A percentile compares a stretch with the other conserved stretches of the same genome.
Conservation (phyloP, 2,888 invertebrate genomes). For the Biston stratarius region DNA sequence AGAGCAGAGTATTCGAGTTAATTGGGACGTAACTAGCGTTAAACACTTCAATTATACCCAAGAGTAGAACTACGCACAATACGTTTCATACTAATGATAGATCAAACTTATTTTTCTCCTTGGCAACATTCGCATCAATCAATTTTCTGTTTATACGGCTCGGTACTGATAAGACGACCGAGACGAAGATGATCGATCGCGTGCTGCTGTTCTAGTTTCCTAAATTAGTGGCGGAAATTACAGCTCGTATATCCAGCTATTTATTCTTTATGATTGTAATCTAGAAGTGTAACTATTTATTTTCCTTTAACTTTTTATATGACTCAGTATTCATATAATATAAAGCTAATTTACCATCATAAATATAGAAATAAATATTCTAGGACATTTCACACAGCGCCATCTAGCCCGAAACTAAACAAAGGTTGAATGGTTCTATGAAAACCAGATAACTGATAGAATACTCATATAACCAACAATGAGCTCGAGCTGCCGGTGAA, state of each 20-base stretch:
- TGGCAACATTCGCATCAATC: constrained; percentile 36
- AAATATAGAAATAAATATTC: too few relatives aligned
- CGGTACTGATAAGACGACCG: constrained; percentile 26
- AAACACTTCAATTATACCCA: constrained; percentile 36
- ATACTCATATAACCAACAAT: too few relatives aligned
- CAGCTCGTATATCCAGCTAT: constrained; percentile 2
- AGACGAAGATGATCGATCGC: constrained; percentile 29
- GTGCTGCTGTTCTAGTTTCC: constrained; percentile 25
- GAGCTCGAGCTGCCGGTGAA: too few relatives aligned
- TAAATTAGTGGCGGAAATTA: constrained; percentile 26
- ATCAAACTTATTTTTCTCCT: constrained; percentile 41
- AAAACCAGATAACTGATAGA: too few relatives aligned
- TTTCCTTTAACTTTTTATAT: too few relatives aligned
- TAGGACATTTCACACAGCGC: too few relatives aligned
- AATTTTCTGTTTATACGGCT: constrained; percentile 43
- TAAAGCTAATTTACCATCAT: too few relatives aligned
- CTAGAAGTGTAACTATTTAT: too few relatives aligned
- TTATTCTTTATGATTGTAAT: neutral
- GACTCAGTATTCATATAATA: too few relatives aligned
- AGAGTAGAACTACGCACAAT: constrained; percentile 15
- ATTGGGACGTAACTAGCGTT: constrained; percentile 24
- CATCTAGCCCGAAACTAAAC: too few relatives aligned
- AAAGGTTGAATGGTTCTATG: too few relatives aligned
- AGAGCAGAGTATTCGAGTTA: constrained; percentile 4
- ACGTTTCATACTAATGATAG: constrained; percentile 18